Conservation (phyloP, 2,888 invertebrate genomes). For the Crossocerus cetratus region DNA sequence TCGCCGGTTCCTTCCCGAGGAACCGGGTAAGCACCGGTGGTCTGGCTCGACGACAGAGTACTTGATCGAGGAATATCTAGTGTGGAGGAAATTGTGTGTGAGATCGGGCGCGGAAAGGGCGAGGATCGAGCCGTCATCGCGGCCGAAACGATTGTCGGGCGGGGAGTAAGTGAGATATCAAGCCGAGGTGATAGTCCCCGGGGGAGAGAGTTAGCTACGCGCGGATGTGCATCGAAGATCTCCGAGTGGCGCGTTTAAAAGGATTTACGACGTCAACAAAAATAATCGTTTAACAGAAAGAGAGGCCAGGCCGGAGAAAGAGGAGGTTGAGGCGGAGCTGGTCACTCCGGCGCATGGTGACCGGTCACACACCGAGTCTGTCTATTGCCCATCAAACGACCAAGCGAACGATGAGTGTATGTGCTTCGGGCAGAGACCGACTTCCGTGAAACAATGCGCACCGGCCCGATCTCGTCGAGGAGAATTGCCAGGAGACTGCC, state of each 20-base stretch:
- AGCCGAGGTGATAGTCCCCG: conserved; percentile 56
- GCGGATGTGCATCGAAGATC: conserved; percentile 56
- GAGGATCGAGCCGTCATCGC: conserved; percentile 41
- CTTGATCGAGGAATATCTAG: background rate
- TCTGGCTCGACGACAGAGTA: background rate
- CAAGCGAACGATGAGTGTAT: conserved; percentile 41
- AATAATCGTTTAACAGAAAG: conserved; percentile 65
- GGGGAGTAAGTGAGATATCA: conserved; percentile 65
- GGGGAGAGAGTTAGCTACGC: conserved; percentile 45
- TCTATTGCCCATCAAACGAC: conserved; percentile 66
- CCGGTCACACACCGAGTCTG: conserved; percentile 59
- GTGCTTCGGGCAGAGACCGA: conserved; percentile 44
- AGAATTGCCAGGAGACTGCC: background rate
- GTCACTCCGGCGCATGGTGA: conserved; percentile 49
- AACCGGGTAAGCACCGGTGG: too few species aligned
- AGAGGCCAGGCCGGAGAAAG: conserved; percentile 3
- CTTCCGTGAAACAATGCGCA: conserved; percentile 50
- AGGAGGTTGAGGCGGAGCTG: conserved; percentile 18
- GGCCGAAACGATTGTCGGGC: conserved; percentile 47
- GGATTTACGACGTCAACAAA: conserved; percentile 68
- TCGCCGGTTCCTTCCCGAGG: too few species aligned
- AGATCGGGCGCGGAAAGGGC: background rate
- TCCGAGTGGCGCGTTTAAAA: conserved; percentile 64
- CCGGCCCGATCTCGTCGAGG: background rate
- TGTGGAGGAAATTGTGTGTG: background rate